Evolutionary conservation across 2,888 invertebrate genomes (phyloP).

Genomic region (Lithophane ornitopus): DNA sequence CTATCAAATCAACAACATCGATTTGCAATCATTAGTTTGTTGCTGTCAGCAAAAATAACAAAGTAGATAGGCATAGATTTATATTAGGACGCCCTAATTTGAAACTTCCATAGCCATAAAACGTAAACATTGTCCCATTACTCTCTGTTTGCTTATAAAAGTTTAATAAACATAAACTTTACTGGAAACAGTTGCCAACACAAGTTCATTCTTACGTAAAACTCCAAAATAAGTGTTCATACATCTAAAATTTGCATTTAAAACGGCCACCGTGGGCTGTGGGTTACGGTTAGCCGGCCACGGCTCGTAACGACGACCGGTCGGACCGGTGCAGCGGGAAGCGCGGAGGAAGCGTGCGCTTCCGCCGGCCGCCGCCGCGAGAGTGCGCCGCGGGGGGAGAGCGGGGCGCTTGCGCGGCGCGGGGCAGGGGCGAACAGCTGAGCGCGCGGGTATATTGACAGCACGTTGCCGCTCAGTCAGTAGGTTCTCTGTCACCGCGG

Average conservation of each 20-base stretch:
- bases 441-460: conserved; percentile 91
- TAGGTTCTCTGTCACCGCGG: conserved; percentile 89
- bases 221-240: conserved; percentile 64
- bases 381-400: conserved; percentile 77
- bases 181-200: conserved; percentile 43
- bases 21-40: neutral
- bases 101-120: conserved; percentile 20
- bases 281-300: conserved; percentile 71
- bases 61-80: neutral
- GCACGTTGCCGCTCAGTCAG: conserved; percentile 90
- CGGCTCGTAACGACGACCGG: conserved; percentile 63
- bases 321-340: conserved; percentile 50
- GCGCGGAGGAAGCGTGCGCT: conserved; percentile 61
- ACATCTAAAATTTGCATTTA: conserved; percentile 72
- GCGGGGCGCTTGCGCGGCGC: conserved; percentile 80
- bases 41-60: neutral
- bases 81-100: conserved; percentile 6
- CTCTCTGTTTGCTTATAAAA: conserved; percentile 42
- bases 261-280: conserved; percentile 67
- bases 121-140: conserved; percentile 45
- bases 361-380: conserved; percentile 63
- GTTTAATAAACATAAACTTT: conserved; percentile 59
- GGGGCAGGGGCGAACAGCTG: conserved; percentile 90
- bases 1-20: neutral
- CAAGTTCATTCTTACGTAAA: conserved; percentile 56